Percentiles rank a stretch among this genome's conserved stretches.
Evolutionary conservation across 2,797 vertebrate genomes (phyloP).

Genomic region (Naso thynnoides): DNA sequence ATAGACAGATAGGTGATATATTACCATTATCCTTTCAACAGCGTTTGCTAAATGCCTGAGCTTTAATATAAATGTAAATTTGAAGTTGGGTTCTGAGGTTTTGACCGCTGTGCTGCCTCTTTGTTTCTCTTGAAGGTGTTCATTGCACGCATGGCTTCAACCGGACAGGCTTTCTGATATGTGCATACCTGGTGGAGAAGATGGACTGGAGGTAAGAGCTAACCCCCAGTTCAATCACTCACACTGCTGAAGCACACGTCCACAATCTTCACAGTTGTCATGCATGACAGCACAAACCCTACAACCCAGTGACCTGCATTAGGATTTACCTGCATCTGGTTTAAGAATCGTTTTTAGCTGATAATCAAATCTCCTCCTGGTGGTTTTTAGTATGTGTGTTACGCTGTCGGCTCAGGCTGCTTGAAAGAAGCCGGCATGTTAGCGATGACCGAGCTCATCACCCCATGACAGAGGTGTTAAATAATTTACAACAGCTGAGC

Average conservation of each 20-base stretch:
- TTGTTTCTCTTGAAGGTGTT: constrained; percentile 86
- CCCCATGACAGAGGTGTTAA: constrained; percentile 45
- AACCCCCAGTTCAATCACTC: background rate
- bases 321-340: background rate
- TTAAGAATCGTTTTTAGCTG: background rate
- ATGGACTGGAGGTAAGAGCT: constrained; percentile 97
- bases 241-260: background rate
- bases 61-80: constrained; percentile 20
- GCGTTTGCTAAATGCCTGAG: background rate
- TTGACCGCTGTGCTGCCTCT: constrained; percentile 9
- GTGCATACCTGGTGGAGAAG: constrained; percentile 98
- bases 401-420: no score
- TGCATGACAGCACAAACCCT: constrained; percentile 36
- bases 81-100: constrained; percentile 4
- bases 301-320: constrained; percentile 15
- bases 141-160: constrained; percentile 99
- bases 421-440: no score
- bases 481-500: constrained; percentile 65
- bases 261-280: constrained; percentile 18
- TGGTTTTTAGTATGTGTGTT: no score
- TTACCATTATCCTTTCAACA: background rate
- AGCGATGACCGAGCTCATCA: constrained; percentile 1
- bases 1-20: background rate
- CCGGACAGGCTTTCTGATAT: constrained; percentile 97
- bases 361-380: no score